These are phyloP conservation scores for Priocnemis perturbator DNA, from an alignment of 2,888 invertebrate species.

Conservation along the genomic window DNA sequence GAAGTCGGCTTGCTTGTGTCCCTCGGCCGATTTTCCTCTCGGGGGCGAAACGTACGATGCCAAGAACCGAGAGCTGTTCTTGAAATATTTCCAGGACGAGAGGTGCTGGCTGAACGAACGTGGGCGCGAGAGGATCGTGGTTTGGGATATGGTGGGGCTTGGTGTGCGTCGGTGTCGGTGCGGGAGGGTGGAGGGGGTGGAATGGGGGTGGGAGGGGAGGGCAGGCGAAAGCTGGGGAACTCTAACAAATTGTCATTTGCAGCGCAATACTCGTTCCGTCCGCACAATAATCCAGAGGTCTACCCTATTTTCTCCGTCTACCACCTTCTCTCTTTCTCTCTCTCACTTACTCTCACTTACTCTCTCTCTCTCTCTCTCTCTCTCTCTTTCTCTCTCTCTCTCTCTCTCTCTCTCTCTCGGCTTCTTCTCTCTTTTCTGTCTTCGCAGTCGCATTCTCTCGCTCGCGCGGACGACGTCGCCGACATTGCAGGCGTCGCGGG, in stretches of 20 bases:
- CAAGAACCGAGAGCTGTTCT: constrained; percentile 48
- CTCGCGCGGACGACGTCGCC: constrained; percentile 1
- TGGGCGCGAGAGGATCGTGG: background rate
- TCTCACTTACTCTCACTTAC: background rate
- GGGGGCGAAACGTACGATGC: constrained; percentile 48
- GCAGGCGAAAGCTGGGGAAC: constrained; percentile 36
- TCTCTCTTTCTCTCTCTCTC: background rate
- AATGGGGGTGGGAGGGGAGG: background rate
- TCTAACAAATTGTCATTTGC: constrained; percentile 60
- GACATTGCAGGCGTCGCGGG: constrained; percentile 26
- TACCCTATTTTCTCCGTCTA: background rate
- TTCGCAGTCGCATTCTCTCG: background rate
- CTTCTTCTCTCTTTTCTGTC: background rate
- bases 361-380: background rate
- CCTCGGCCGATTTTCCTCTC: constrained; percentile 27
- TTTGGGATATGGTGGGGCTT: background rate
- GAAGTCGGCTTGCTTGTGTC: background rate
- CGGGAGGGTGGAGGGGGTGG: background rate
- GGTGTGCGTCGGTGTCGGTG: background rate
- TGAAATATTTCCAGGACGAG: constrained; percentile 52
- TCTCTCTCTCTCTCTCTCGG: background rate
- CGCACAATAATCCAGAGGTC: constrained; percentile 53
- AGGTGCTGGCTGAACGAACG: constrained; percentile 22
- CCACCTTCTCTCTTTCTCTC: background rate
- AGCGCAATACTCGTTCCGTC: constrained; percentile 57